A percentile compares a stretch with the other conserved stretches of the same genome.
These are phyloP conservation scores for Neotoxoptera formosana DNA, from an alignment of 1,140 invertebrate species.

Conservation along the genomic window DNA sequence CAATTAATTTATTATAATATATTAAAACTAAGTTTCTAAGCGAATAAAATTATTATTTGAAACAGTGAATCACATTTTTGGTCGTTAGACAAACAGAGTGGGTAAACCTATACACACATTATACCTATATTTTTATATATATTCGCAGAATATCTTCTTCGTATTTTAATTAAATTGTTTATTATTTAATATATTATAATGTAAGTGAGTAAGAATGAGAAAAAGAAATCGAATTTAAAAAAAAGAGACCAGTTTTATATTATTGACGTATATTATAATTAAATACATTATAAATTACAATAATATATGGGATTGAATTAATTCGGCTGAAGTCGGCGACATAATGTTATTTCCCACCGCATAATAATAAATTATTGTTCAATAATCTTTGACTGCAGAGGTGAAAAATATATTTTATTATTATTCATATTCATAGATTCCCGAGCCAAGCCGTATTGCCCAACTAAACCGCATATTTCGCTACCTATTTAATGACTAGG, in stretches of 20 bases:
- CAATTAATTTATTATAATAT: background rate
- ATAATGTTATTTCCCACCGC: background rate
- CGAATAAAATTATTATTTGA: background rate
- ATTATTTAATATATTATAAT: background rate
- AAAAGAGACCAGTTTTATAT: slow-evolving; percentile 10
- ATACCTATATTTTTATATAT: no score
- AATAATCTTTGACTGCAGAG: background rate
- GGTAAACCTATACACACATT: background rate
- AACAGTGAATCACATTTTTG: background rate
- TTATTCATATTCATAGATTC: background rate
- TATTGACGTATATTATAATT: background rate
- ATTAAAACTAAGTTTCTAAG: background rate
- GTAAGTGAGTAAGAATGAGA: background rate
- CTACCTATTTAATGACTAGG: background rate
- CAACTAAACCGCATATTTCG: background rate
- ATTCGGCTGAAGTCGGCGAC: background rate
- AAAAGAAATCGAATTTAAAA: background rate
- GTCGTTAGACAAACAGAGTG: background rate
- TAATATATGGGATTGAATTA: background rate
- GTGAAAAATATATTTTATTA: background rate
- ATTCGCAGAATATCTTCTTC: background rate
- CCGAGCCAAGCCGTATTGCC: background rate
- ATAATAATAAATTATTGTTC: background rate
- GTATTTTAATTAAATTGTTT: slow-evolving; percentile 1
- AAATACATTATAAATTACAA: background rate